Percentiles rank a stretch among this genome's conserved stretches.
phyloP scores from a whole-genome alignment of 2,888 invertebrate genomes.

The Camponotus fellah region DNA sequence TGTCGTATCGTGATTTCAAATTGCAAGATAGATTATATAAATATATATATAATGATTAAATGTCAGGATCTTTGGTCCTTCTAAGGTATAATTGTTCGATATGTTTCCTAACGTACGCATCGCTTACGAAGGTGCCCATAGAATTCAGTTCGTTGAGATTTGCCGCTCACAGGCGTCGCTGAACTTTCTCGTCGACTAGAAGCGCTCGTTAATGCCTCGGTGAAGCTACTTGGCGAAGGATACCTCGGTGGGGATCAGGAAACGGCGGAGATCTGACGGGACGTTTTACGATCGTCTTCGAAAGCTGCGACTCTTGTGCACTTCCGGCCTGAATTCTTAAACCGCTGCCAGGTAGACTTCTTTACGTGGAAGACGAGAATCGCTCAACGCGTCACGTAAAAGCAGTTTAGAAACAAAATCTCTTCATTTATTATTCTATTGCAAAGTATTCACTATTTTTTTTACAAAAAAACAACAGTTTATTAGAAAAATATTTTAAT shows the following conservation, averaged over 20 bases:
- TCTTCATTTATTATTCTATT: not conserved
- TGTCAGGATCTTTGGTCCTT: not conserved
- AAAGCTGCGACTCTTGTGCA: conserved; percentile 71
- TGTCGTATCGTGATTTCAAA: not conserved
- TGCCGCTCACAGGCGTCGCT: conserved; percentile 58
- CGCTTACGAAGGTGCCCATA: not conserved
- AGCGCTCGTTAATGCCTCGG: conserved; percentile 48
- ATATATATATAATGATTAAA: not conserved
- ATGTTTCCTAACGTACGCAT: not conserved
- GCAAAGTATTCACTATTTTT: not conserved
- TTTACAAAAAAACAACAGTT: not conserved
- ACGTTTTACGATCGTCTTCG: conserved; percentile 75
- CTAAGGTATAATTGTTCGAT: conserved; percentile 6
- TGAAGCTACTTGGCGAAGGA: conserved; percentile 48
- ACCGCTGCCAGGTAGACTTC: conserved; percentile 56
- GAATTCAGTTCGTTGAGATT: conserved; percentile 36
- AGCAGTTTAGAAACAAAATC: not conserved
- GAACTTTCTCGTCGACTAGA: conserved; percentile 65
- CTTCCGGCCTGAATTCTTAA: conserved; percentile 72
- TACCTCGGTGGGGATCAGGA: conserved; percentile 67
- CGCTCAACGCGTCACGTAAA: conserved; percentile 32
- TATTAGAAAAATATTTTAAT: not conserved
- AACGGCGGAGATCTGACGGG: conserved; percentile 66
- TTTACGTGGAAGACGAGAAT: conserved; percentile 61
- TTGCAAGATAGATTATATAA: not conserved